Conservation (phyloP, 2,113 vertebrate species). For the Coturnix japonica region DNA sequence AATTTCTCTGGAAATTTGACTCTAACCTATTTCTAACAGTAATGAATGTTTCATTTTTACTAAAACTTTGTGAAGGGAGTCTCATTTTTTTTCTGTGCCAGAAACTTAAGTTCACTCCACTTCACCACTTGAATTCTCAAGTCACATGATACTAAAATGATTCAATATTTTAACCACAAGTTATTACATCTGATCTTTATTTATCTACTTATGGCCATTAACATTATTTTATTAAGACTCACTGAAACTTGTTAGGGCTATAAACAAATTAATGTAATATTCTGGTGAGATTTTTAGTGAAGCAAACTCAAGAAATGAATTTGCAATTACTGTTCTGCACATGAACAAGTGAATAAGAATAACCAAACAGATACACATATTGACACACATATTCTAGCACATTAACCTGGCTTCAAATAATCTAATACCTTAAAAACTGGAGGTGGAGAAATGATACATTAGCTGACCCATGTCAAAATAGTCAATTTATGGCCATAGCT, state of each 20-base stretch:
- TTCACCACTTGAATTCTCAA: background rate
- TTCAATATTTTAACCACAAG: background rate
- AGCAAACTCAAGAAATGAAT: constrained; percentile 4
- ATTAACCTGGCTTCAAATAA: background rate
- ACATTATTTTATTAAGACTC: background rate
- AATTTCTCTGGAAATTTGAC: background rate
- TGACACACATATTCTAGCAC: background rate
- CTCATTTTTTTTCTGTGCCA: background rate
- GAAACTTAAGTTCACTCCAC: background rate
- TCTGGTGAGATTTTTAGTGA: constrained; percentile 23
- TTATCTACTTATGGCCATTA: background rate
- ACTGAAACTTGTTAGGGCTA: constrained; percentile 17
- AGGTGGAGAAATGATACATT: background rate
- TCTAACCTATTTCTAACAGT: background rate
- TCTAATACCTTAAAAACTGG: background rate
- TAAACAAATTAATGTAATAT: constrained; percentile 23
- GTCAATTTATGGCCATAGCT: background rate
- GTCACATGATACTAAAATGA: background rate
- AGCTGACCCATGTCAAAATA: background rate
- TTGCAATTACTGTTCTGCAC: constrained; percentile 10
- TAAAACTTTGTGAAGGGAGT: background rate
- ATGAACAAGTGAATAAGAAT: background rate
- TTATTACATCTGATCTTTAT: constrained; percentile 2
- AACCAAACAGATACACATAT: background rate
- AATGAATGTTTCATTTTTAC: background rate